Evolutionary conservation across 2,888 invertebrate species (phyloP).

Genomic region (Drosophila aldrichi): DNA sequence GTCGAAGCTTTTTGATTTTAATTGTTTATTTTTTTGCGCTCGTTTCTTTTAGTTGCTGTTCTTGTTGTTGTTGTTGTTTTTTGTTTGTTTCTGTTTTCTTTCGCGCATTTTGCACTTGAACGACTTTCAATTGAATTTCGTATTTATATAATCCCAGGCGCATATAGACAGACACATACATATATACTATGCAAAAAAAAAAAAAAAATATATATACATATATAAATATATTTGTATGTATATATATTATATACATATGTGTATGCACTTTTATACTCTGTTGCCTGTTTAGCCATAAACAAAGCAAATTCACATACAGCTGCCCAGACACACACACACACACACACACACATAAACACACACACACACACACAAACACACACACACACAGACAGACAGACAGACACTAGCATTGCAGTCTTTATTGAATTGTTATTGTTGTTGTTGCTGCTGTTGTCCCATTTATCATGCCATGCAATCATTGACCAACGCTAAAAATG

Average conservation of each 20-base stretch:
- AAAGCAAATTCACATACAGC: conserved; percentile 62
- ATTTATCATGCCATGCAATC: conserved; percentile 60
- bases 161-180: conserved; percentile 13
- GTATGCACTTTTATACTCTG: conserved; percentile 20
- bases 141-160: conserved; percentile 66
- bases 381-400: too few relatives aligned
- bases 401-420: conserved; percentile 28
- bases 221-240: background rate
- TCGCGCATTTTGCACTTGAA: conserved; percentile 71
- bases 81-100: conserved; percentile 39
- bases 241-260: conserved; percentile 12
- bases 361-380: too few relatives aligned
- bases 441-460: conserved; percentile 33
- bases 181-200: background rate
- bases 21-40: conserved; percentile 30
- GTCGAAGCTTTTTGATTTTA: conserved; percentile 49
- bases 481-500: conserved; percentile 52
- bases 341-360: conserved; percentile 13
- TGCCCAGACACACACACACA: background rate
- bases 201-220: conserved; percentile 2
- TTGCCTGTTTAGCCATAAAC: conserved; percentile 54
- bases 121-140: conserved; percentile 75
- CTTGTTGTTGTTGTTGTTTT: conserved; percentile 37
- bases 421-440: conserved; percentile 43
- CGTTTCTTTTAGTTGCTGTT: conserved; percentile 14